Evolutionary conservation across 2,797 vertebrate genomes (phyloP).

Genomic region (Sebastes vulpes): DNA sequence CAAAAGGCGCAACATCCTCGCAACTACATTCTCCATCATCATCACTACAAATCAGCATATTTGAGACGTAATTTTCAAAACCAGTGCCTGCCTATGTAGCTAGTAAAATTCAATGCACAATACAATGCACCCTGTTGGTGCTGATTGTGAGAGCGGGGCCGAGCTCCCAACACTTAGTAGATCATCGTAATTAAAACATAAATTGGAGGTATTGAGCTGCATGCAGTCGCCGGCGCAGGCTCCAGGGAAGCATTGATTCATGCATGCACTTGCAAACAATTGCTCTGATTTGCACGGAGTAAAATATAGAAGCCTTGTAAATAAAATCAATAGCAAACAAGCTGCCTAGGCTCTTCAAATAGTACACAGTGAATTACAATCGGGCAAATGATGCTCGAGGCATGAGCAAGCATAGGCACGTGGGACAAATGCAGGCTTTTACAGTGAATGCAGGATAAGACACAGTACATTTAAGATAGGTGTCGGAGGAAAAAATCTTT

Average conservation of each 20-base stretch:
- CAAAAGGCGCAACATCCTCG: background rate
- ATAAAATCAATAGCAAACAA: constrained; percentile 79
- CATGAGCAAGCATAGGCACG: background rate
- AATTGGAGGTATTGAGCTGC: constrained; percentile 80
- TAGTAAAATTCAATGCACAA: constrained; percentile 27
- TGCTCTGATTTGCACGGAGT: constrained; percentile 72
- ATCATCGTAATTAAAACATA: constrained; percentile 85
- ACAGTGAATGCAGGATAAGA: background rate
- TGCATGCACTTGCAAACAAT: constrained; percentile 78
- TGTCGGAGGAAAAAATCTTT: background rate
- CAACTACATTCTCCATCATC: background rate
- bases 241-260: constrained; percentile 73
- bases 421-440: constrained; percentile 3
- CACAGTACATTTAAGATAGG: background rate
- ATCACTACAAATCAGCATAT: constrained; percentile 8
- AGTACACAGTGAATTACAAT: constrained; percentile 62
- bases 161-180: constrained; percentile 67
- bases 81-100: background rate
- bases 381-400: constrained; percentile 23
- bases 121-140: constrained; percentile 21
- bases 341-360: constrained; percentile 49
- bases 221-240: constrained; percentile 41
- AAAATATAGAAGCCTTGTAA: constrained; percentile 73
- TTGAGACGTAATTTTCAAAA: constrained; percentile 17
- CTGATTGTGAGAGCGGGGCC: constrained; percentile 36